Conservation (phyloP, 1,140 invertebrate genomes). For the Zaprionus capensis region DNA sequence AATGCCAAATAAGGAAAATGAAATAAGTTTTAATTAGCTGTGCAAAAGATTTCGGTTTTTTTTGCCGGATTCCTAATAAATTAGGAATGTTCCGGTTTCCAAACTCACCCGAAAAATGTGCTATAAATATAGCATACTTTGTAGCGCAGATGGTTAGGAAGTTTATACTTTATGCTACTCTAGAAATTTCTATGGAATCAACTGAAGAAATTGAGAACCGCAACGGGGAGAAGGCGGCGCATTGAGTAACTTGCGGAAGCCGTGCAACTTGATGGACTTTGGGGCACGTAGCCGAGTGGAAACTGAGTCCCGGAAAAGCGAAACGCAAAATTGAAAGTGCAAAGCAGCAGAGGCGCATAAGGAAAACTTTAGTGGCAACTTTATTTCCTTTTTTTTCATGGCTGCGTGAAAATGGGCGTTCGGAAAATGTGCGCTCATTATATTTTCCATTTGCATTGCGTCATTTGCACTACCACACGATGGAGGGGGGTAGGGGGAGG, state of each 20-base stretch:
- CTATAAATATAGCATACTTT: neutral
- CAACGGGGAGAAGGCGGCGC: neutral
- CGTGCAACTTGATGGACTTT: conserved; percentile 29
- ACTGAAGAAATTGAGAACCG: neutral
- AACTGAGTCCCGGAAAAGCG: conserved; percentile 28
- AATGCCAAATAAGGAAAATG: conserved; percentile 42
- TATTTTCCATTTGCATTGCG: conserved; percentile 66
- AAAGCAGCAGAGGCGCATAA: conserved; percentile 32
- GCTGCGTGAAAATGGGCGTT: conserved; percentile 32
- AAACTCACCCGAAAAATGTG: neutral
- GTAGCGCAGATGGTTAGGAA: neutral
- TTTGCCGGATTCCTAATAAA: neutral
- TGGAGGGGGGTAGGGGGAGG: neutral
- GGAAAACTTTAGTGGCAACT: conserved; percentile 50
- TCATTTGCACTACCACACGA: conserved; percentile 50
- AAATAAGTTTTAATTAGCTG: conserved; percentile 72
- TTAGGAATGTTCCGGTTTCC: neutral
- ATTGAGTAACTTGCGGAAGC: neutral
- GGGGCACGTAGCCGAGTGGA: conserved; percentile 20
- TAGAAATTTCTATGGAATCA: conserved; percentile 4
- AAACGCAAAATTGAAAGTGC: conserved; percentile 38
- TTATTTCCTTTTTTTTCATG: conserved; percentile 20
- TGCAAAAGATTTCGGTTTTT: conserved; percentile 18
- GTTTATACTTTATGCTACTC: neutral
- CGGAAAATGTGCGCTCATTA: conserved; percentile 56